Evolutionary conservation across 2,113 vertebrate species (phyloP).

Genomic region (Platysteira castanea): DNA sequence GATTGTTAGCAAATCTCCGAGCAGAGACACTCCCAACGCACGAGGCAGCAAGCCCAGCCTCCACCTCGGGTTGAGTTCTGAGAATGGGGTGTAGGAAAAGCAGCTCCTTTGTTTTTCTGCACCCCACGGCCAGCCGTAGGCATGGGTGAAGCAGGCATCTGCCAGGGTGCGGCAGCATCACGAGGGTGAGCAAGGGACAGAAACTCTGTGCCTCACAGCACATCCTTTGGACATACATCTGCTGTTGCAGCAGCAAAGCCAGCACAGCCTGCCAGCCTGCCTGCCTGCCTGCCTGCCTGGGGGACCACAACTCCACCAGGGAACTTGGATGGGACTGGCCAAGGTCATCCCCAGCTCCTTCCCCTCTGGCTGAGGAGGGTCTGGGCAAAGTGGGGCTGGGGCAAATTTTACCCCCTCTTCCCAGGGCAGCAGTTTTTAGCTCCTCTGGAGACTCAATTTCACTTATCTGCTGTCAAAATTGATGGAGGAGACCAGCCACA

Average conservation of each 20-base stretch:
- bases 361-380: background rate
- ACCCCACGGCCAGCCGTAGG: fast-evolving
- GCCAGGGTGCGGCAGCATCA: background rate
- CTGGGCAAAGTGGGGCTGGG: fast-evolving
- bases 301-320: background rate
- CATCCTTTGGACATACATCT: fast-evolving
- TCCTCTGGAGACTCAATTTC: background rate
- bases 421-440: background rate
- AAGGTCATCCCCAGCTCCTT: background rate
- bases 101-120: background rate
- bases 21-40: fast-evolving
- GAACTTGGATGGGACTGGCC: background rate
- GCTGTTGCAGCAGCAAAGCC: background rate
- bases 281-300: fast-evolving
- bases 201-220: background rate
- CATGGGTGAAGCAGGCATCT: background rate
- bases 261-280: background rate
- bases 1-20: background rate
- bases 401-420: background rate
- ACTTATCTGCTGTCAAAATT: background rate
- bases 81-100: background rate
- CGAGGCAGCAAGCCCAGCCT: background rate
- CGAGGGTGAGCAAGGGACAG: background rate
- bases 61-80: background rate
- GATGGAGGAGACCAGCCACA: background rate